phyloP scores from a whole-genome alignment of 2,888 invertebrate species.

The Mimachlamys varia region DNA sequence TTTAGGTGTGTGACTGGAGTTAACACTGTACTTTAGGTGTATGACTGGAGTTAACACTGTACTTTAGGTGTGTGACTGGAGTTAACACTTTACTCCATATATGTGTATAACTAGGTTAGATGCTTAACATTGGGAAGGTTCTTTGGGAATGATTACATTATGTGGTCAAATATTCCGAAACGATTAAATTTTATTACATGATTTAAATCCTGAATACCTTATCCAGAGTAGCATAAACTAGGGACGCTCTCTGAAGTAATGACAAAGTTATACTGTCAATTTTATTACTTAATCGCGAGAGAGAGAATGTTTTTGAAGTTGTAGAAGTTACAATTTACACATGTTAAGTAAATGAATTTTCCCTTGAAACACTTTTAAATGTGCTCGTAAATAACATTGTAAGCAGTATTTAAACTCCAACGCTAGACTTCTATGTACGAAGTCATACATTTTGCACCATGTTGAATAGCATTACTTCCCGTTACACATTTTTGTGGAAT shows the following conservation, averaged over 20 bases:
- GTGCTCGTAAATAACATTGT: constrained; percentile 1
- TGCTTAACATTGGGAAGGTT: neutral
- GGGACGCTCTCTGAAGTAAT: neutral
- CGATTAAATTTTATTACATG: neutral
- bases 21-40: too few relatives aligned
- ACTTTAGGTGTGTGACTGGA: too few relatives aligned
- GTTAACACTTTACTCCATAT: neutral
- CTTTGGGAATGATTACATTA: neutral
- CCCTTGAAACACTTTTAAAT: constrained; percentile 7
- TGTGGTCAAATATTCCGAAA: constrained; percentile 7
- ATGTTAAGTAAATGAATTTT: neutral
- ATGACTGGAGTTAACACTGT: too few relatives aligned
- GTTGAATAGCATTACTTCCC: neutral
- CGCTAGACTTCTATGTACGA: neutral
- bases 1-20: too few relatives aligned
- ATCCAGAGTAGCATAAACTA: too few relatives aligned
- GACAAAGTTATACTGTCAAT: neutral
- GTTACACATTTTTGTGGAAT: neutral
- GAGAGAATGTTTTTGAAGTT: constrained; percentile 19
- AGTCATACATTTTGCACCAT: neutral
- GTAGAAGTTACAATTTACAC: constrained; percentile 13
- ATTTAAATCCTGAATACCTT: neutral
- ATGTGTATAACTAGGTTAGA: neutral
- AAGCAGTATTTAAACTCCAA: neutral
- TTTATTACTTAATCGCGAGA: neutral